These are phyloP conservation scores for Ctenomys sociabilis DNA, from an alignment of 2,113 vertebrate species.

Conservation along the genomic window DNA sequence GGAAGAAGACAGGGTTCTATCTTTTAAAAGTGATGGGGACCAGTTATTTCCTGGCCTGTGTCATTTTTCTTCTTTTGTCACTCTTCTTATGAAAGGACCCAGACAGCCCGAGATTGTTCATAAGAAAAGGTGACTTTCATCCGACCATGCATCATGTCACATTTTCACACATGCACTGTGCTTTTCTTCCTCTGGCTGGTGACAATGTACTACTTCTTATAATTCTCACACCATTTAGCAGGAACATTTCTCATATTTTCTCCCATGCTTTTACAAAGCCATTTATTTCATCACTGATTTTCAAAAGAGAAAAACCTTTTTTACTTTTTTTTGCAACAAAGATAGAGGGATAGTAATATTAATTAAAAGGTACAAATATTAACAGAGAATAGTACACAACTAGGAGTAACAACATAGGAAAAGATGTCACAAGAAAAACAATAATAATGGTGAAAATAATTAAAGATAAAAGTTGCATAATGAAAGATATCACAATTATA, in stretches of 20 bases:
- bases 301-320: neutral
- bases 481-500: neutral
- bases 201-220: neutral
- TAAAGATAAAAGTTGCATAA: neutral
- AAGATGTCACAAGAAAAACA: neutral
- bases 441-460: neutral
- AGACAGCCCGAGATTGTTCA: neutral
- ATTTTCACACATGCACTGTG: neutral
- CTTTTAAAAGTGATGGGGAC: neutral
- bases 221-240: neutral
- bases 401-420: neutral
- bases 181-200: neutral
- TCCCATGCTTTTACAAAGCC: neutral
- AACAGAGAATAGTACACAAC: neutral
- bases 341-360: neutral
- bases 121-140: neutral
- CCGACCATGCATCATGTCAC: neutral
- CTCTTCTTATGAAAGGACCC: neutral
- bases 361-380: neutral
- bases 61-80: neutral
- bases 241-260: neutral
- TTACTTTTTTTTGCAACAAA: conserved; percentile 21
- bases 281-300: neutral
- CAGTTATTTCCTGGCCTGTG: neutral
- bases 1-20: neutral